phyloP scores from a whole-genome alignment of 2,113 vertebrate genomes.

The Colossoma macropomum region DNA sequence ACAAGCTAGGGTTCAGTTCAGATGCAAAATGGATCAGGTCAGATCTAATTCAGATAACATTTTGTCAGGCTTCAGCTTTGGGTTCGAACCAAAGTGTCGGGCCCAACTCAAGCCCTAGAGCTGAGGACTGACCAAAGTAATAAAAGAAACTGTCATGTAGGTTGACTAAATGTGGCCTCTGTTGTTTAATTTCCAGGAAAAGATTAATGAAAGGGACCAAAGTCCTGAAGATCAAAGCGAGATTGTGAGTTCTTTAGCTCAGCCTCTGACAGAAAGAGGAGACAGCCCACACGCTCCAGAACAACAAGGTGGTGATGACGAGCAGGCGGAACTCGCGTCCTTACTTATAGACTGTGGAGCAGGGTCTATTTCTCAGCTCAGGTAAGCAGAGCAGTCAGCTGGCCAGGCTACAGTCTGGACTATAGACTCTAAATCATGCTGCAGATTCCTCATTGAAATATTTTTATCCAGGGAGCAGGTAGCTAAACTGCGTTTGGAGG shows the following conservation, averaged over 20 bases:
- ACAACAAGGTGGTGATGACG: slow-evolving; percentile 22
- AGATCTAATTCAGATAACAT: too few species aligned
- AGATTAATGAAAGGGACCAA: neutral
- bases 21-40: too few species aligned
- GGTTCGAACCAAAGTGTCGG: too few species aligned
- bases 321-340: slow-evolving; percentile 60
- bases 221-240: neutral
- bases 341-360: slow-evolving; percentile 75
- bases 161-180: too few species aligned
- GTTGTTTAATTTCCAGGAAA: neutral
- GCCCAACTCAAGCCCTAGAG: too few species aligned
- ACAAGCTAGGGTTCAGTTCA: too few species aligned
- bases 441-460: neutral
- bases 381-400: slow-evolving; percentile 70
- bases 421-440: too few species aligned
- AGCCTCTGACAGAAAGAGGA: slow-evolving; percentile 1
- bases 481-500: slow-evolving; percentile 66
- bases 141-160: too few species aligned
- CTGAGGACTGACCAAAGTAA: too few species aligned
- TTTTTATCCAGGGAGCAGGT: slow-evolving; percentile 67
- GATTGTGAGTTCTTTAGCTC: slow-evolving; percentile 6
- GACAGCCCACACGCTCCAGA: neutral
- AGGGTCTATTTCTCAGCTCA: slow-evolving; percentile 73
- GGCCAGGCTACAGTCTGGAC: neutral
- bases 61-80: too few species aligned